Evolutionary conservation across 1,140 invertebrate species (phyloP).

Genomic region (Sarcophaga peregrina): DNA sequence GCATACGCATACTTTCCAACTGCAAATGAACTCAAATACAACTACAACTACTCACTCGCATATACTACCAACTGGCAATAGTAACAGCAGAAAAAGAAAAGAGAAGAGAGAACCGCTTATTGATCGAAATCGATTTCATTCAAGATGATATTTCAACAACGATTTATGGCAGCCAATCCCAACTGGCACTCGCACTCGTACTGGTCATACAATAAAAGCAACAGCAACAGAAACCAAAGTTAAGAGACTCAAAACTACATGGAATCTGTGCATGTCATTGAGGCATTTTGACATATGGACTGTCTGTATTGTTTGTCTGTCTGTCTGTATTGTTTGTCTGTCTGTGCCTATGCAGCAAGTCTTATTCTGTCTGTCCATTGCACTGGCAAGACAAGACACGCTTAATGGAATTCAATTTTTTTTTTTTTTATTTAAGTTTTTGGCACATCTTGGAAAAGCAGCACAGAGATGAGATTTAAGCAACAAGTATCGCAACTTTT

Average conservation of each 20-base stretch:
- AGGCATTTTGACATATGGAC: conserved; percentile 39
- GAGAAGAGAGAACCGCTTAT: background rate
- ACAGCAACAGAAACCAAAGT: background rate
- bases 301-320: conserved; percentile 21
- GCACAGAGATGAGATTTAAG: conserved; percentile 31
- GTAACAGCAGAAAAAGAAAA: too few species aligned
- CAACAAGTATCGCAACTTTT: conserved; percentile 30
- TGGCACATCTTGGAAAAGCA: background rate
- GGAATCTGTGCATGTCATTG: conserved; percentile 35
- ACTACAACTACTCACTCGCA: too few species aligned
- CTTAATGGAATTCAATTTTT: conserved; percentile 23
- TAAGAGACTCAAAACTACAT: conserved; percentile 10
- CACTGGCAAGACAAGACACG: background rate
- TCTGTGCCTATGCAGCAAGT: conserved; percentile 18
- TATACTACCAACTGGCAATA: too few species aligned
- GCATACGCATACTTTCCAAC: too few species aligned
- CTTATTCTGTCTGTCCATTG: too few species aligned
- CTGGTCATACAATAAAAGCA: background rate
- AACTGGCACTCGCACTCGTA: background rate
- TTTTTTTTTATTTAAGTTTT: conserved; percentile 6
- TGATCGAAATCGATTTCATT: conserved; percentile 43
- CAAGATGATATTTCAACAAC: conserved; percentile 43
- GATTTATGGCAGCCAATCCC: conserved; percentile 44
- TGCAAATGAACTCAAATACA: too few species aligned
- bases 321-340: conserved; percentile 9